A percentile compares a stretch with the other conserved stretches of the same genome.
Conservation (phyloP, 2,113 vertebrate species). For the Megaceryle torquata region DNA sequence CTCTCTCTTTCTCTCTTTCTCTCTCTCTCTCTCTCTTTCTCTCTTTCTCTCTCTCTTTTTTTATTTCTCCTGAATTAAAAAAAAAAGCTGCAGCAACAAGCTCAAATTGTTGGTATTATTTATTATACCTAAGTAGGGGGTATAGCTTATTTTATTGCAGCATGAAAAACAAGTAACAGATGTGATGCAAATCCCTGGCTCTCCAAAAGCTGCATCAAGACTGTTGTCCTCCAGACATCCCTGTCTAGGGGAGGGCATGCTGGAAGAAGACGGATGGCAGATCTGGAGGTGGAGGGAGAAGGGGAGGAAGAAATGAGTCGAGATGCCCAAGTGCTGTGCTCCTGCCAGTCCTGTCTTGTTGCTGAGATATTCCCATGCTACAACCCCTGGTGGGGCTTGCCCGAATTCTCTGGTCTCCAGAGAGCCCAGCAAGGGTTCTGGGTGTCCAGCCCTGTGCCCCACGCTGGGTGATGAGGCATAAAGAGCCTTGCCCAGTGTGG, state of each 20-base stretch:
- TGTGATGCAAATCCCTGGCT: not conserved
- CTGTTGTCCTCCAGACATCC: not conserved
- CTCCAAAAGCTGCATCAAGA: not conserved
- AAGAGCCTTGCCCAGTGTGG: not conserved
- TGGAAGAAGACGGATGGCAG: not conserved
- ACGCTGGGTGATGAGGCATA: accelerated
- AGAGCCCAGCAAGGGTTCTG: not conserved
- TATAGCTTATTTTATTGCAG: not conserved
- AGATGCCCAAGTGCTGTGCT: not conserved
- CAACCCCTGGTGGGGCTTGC: not conserved
- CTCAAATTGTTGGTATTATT: not conserved
- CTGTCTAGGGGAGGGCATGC: not conserved
- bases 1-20: too few species aligned
- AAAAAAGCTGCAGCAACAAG: not conserved
- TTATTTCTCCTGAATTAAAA: not conserved
- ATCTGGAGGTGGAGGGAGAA: not conserved
- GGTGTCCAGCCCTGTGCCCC: not conserved
- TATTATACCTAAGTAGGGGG: not conserved
- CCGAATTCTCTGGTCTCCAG: not conserved
- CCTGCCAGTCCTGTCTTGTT: not conserved
- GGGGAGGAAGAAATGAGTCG: not conserved
- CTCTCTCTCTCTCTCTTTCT: too few species aligned
- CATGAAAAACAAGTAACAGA: not conserved
- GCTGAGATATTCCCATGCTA: not conserved
- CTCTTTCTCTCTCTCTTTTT: too few species aligned